A percentile compares a stretch with the other conserved stretches of the same genome.
Conservation (phyloP, 2,888 invertebrate species). For the Furcula furcula region DNA sequence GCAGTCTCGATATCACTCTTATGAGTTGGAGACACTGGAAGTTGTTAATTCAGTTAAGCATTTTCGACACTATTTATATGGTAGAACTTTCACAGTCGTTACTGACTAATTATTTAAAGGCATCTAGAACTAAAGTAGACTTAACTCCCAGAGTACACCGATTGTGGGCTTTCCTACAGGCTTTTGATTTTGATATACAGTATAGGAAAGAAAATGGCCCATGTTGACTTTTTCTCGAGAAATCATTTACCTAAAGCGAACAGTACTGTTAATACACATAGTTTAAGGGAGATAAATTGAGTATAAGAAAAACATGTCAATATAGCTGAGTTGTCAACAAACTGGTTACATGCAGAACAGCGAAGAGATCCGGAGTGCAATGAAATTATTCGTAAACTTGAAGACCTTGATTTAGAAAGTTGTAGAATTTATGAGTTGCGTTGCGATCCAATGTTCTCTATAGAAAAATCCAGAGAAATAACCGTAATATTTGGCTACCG, state of each 20-base stretch:
- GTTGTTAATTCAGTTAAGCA: slow-evolving; percentile 10
- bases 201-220: slow-evolving; percentile 15
- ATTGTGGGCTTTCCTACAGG: slow-evolving; percentile 23
- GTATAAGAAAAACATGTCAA: slow-evolving; percentile 1
- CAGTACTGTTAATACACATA: neutral
- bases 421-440: slow-evolving; percentile 3
- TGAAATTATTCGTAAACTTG: slow-evolving; percentile 1
- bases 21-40: slow-evolving; percentile 1
- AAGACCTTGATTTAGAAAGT: neutral
- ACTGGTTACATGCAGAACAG: slow-evolving; percentile 15
- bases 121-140: slow-evolving; percentile 14
- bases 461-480: slow-evolving; percentile 6
- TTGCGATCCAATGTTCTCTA: neutral
- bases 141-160: slow-evolving; percentile 16
- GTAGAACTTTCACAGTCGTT: slow-evolving; percentile 10
- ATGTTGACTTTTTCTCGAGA: slow-evolving; percentile 7
- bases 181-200: slow-evolving; percentile 17
- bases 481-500: neutral
- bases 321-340: slow-evolving; percentile 1
- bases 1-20: neutral
- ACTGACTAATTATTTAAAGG: slow-evolving; percentile 21
- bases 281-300: neutral
- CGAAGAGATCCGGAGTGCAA: slow-evolving; percentile 6
- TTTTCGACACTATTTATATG: slow-evolving; percentile 18
- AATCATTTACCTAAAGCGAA: neutral